A percentile compares a stretch with the other conserved stretches of the same genome.
phyloP scores from a whole-genome alignment of 2,888 invertebrate species.

The Plemyria rubiginata region DNA sequence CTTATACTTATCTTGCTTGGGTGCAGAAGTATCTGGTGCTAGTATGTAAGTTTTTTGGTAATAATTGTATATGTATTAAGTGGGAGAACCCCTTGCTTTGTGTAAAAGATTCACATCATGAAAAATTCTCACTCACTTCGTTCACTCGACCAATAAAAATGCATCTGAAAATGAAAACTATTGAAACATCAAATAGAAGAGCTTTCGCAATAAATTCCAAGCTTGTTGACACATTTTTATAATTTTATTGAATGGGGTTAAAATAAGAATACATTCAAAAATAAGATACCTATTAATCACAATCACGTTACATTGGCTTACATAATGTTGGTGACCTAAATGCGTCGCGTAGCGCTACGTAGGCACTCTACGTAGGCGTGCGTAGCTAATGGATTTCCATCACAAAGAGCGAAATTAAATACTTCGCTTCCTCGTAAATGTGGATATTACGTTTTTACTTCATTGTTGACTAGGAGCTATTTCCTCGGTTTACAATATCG shows the following conservation, averaged over 20 bases:
- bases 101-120: too few relatives aligned
- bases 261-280: conserved; percentile 4
- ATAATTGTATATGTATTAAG: too few relatives aligned
- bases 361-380: conserved; percentile 48
- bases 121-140: neutral
- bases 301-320: conserved; percentile 4
- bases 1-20: too few relatives aligned
- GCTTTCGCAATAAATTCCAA: neutral
- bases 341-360: conserved; percentile 31
- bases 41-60: too few relatives aligned
- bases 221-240: conserved; percentile 2
- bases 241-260: neutral
- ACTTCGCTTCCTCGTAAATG: conserved; percentile 14
- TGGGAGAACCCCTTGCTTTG: too few relatives aligned
- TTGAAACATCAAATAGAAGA: neutral
- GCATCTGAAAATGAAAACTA: neutral
- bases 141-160: neutral
- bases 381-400: conserved; percentile 66
- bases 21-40: too few relatives aligned
- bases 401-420: conserved; percentile 43
- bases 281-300: conserved; percentile 11
- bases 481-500: neutral
- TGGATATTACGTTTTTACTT: conserved; percentile 3
- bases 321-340: conserved; percentile 29
- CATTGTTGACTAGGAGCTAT: neutral